A percentile compares a stretch with the other conserved stretches of the same genome.
Evolutionary conservation across 2,888 invertebrate species (phyloP).

Genomic region (Sinelater perroti): DNA sequence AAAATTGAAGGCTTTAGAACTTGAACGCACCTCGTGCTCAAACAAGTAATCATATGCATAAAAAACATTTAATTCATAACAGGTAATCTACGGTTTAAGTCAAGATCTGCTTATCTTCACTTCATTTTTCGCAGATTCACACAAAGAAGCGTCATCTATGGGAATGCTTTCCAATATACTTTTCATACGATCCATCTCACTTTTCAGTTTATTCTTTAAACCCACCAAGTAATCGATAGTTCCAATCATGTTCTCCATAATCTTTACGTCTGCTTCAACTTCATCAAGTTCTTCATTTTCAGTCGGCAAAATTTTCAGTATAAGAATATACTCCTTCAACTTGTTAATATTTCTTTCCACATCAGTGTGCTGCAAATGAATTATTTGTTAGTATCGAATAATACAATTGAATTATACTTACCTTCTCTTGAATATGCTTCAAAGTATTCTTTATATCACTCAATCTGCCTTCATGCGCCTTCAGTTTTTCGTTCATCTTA

Average conservation of each 20-base stretch:
- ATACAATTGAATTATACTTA: slow-evolving; percentile 7
- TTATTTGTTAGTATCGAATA: background rate
- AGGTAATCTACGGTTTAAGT: too few species aligned
- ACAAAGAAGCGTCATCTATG: slow-evolving; percentile 16
- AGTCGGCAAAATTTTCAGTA: slow-evolving; percentile 18
- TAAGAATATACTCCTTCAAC: slow-evolving; percentile 14
- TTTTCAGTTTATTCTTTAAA: slow-evolving; percentile 26
- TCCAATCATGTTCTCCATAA: slow-evolving; percentile 20
- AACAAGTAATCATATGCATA: too few species aligned
- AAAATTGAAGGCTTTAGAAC: too few species aligned
- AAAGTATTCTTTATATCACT: slow-evolving; percentile 9
- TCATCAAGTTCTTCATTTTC: slow-evolving; percentile 14
- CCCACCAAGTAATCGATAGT: slow-evolving; percentile 16
- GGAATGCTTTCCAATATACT: slow-evolving; percentile 30
- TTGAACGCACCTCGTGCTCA: too few species aligned
- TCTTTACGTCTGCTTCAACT: slow-evolving; percentile 35
- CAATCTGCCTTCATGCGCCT: slow-evolving; percentile 9
- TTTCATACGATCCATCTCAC: slow-evolving; percentile 30
- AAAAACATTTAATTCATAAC: too few species aligned
- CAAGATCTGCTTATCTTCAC: too few species aligned
- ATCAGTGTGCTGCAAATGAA: slow-evolving; percentile 13
- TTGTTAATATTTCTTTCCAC: slow-evolving; percentile 6
- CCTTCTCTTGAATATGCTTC: background rate
- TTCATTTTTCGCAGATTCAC: slow-evolving; percentile 31
- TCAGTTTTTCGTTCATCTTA: slow-evolving; percentile 13